Evolutionary conservation across 1,140 invertebrate genomes (phyloP).

Genomic region (Galendromus occidentalis): DNA sequence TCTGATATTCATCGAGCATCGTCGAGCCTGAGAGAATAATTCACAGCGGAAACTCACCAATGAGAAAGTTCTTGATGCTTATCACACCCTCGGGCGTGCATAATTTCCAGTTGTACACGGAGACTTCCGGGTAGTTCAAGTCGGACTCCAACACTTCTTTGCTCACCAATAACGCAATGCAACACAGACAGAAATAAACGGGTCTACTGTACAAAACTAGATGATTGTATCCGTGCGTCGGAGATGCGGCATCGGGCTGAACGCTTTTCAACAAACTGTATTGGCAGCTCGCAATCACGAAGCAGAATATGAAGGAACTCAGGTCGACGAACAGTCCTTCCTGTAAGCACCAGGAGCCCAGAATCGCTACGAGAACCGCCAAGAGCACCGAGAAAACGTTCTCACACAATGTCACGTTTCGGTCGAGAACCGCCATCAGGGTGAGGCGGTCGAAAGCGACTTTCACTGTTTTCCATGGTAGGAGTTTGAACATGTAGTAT

Average conservation of each 20-base stretch:
- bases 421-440: slow-evolving; percentile 71
- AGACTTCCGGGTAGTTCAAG: slow-evolving; percentile 28
- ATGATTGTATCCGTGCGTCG: slow-evolving; percentile 88
- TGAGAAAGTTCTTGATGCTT: slow-evolving; percentile 46
- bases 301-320: slow-evolving; percentile 81
- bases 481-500: slow-evolving; percentile 64
- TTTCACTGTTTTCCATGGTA: slow-evolving; percentile 37
- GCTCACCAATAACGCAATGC: slow-evolving; percentile 46
- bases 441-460: slow-evolving; percentile 75
- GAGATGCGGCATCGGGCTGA: slow-evolving; percentile 92
- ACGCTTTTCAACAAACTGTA: slow-evolving; percentile 96
- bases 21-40: slow-evolving; percentile 8
- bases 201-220: slow-evolving; percentile 60
- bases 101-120: slow-evolving; percentile 53
- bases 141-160: slow-evolving; percentile 33
- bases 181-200: slow-evolving; percentile 80
- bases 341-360: slow-evolving; percentile 63
- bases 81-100: slow-evolving; percentile 44
- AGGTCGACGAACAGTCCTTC: slow-evolving; percentile 73
- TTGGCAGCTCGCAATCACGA: slow-evolving; percentile 86
- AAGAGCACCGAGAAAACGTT: slow-evolving; percentile 61
- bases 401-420: slow-evolving; percentile 65
- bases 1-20: no score
- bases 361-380: slow-evolving; percentile 58
- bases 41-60: slow-evolving; percentile 24